A percentile compares a stretch with the other conserved stretches of the same genome.
These are phyloP conservation scores for Eupeodes corollae DNA, from an alignment of 1,140 invertebrate genomes.

Conservation along the genomic window DNA sequence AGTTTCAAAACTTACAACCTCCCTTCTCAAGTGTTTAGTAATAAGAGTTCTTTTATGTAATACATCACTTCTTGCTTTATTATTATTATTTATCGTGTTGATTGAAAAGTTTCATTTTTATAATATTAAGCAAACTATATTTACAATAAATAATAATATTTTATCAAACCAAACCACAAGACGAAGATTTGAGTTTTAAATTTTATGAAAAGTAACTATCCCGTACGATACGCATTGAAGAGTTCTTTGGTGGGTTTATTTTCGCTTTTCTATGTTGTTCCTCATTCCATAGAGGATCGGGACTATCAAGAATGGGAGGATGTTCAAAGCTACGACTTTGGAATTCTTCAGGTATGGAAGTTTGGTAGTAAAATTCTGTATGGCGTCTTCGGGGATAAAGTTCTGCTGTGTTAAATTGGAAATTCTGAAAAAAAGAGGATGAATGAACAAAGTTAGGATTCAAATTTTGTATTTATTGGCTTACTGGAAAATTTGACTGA, in stretches of 20 bases:
- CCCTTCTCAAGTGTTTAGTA: no score
- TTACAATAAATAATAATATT: no score
- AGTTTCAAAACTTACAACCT: no score
- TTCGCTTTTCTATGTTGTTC: background rate
- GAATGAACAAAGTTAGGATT: background rate
- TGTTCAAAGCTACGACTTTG: conserved; percentile 8
- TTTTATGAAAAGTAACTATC: conserved; percentile 8
- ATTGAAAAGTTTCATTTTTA: no score
- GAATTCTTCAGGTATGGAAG: conserved; percentile 6
- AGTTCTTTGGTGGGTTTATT: conserved; percentile 6
- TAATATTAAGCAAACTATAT: no score
- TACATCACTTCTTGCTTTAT: no score
- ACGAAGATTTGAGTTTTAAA: no score
- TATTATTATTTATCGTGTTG: no score
- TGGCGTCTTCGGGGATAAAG: conserved; percentile 8
- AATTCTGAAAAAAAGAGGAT: conserved; percentile 1
- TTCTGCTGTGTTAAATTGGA: conserved; percentile 2
- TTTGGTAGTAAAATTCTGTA: conserved; percentile 7
- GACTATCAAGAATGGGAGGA: background rate
- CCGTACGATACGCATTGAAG: conserved; percentile 9
- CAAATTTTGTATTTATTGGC: no score
- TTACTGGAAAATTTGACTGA: no score
- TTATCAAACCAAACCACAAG: no score
- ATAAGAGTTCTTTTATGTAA: no score
- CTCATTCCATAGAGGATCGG: background rate